Evolutionary conservation across 2,888 invertebrate genomes (phyloP).

Genomic region (Clusia tigrina): DNA sequence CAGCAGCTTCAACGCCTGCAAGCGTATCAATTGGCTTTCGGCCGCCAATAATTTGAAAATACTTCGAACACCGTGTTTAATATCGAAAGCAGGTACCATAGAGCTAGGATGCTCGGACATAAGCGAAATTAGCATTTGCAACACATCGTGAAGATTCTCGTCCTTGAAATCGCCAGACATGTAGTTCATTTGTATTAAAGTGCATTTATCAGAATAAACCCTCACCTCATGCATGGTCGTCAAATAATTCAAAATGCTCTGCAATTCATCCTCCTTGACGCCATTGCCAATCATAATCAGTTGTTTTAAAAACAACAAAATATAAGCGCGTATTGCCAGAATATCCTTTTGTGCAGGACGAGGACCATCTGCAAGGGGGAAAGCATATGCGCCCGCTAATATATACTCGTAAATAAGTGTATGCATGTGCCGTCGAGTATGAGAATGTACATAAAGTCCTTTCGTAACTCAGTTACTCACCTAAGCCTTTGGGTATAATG

Average conservation of each 20-base stretch:
- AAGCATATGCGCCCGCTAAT: no score
- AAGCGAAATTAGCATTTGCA: conserved; percentile 94
- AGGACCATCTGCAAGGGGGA: conserved; percentile 78
- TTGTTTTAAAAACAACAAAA: conserved; percentile 94
- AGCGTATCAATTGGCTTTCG: conserved; percentile 92
- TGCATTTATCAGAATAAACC: conserved; percentile 3
- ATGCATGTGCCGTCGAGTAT: not conserved
- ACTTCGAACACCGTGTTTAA: conserved; percentile 94
- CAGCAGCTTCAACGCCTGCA: conserved; percentile 94
- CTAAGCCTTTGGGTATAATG: conserved; percentile 92
- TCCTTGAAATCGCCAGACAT: conserved; percentile 68
- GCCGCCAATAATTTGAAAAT: conserved; percentile 97
- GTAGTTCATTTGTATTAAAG: not conserved
- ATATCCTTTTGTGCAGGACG: conserved; percentile 95
- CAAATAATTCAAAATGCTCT: conserved; percentile 96
- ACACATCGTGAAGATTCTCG: conserved; percentile 97
- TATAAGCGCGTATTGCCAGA: conserved; percentile 91
- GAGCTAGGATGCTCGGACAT: conserved; percentile 99
- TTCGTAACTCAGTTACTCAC: conserved; percentile 69
- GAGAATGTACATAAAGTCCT: not conserved
- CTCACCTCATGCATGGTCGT: conserved; percentile 96
- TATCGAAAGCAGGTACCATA: conserved; percentile 99
- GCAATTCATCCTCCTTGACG: conserved; percentile 97
- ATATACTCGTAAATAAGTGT: not conserved
- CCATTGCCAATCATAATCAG: conserved; percentile 96